Base-by-base conservation (phyloP, 2,888 invertebrate genomes). In the Linhomoeus sp. region DNA sequence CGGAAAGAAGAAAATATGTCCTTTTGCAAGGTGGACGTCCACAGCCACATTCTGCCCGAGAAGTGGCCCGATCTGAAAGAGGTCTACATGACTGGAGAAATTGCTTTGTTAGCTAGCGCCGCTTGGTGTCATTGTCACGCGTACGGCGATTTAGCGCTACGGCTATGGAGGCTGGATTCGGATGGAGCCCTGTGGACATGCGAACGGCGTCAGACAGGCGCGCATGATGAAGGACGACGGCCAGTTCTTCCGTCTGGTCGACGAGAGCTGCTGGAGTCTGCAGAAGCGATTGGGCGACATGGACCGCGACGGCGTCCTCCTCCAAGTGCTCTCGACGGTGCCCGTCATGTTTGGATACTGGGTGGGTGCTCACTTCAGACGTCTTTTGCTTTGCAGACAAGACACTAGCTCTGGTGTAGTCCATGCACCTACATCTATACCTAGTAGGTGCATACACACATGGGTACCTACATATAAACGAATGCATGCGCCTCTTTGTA, bases 291-390 rank as follows among this genome's bases (percentile, higher is more conserved):
- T 74, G 5, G 50, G 51, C 22, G 73, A 74, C 26, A 74, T 74
- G 74, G 66, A 73, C 52, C 52, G 55, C 15, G 68, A 68, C 41
- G 67, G 70, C 57, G 71, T 74, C 5, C 61, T 65, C 45, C 68
- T 72, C 1, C 74, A 74, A 55, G 72, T 67, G 7, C 55, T 74
- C 47, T 74, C 73, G 9, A 74, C 74, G 0, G 73, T 75, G 1
- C 74, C 74, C 7, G 73, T 74, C 35, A 73, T 75, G 73, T 74
- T 74, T 58, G 70, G 66, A 52, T 74, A 74, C 58, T 73, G 72
- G 72, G 72, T 72, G 55, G 55, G 63, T 54, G 20, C 37, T 36
- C 20, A 15, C 17, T 19, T n/a, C n/a, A n/a, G n/a, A n/a, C n/a
- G n/a, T n/a, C n/a, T n/a, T n/a, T n/a, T n/a, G n/a, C n/a, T n/a